These are phyloP conservation scores for Trisateles emortualis DNA, from an alignment of 2,888 invertebrate species.

Conservation along the genomic window DNA sequence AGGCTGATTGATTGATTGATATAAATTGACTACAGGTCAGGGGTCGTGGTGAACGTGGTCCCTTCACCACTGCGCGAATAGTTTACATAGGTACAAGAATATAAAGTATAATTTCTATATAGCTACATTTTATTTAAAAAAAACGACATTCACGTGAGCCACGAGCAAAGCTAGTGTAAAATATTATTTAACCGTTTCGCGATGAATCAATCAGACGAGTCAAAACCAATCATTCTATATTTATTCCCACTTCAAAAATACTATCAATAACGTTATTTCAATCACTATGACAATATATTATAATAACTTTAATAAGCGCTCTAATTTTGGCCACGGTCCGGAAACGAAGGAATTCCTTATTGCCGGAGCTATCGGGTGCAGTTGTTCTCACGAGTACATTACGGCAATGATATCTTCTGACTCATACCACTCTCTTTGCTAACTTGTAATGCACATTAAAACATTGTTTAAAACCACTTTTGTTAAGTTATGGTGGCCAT, in stretches of 20 bases:
- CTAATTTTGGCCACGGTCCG: slow-evolving; percentile 43
- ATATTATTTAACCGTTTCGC: not conserved
- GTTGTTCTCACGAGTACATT: slow-evolving; percentile 24
- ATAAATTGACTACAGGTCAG: no score
- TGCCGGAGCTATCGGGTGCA: slow-evolving; percentile 36
- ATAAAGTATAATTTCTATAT: no score
- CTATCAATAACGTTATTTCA: not conserved
- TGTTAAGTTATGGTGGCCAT: slow-evolving; percentile 24
- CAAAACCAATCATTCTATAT: not conserved
- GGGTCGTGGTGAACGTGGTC: no score
- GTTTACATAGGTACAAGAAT: no score
- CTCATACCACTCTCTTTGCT: slow-evolving; percentile 37
- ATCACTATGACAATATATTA: slow-evolving; percentile 10
- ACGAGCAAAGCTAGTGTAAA: not conserved
- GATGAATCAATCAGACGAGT: not conserved
- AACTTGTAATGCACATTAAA: slow-evolving; percentile 19
- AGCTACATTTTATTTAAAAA: no score
- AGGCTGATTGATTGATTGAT: no score
- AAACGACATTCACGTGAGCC: not conserved
- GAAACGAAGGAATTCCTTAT: slow-evolving; percentile 38
- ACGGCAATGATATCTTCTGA: slow-evolving; percentile 31
- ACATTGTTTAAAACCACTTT: not conserved
- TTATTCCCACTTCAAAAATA: not conserved
- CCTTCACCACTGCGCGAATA: no score
- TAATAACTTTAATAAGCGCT: slow-evolving; percentile 21